Percentiles rank a stretch among this genome's conserved stretches.
phyloP scores from a whole-genome alignment of 2,888 invertebrate species.

The Petrolisthes cinctipes region DNA sequence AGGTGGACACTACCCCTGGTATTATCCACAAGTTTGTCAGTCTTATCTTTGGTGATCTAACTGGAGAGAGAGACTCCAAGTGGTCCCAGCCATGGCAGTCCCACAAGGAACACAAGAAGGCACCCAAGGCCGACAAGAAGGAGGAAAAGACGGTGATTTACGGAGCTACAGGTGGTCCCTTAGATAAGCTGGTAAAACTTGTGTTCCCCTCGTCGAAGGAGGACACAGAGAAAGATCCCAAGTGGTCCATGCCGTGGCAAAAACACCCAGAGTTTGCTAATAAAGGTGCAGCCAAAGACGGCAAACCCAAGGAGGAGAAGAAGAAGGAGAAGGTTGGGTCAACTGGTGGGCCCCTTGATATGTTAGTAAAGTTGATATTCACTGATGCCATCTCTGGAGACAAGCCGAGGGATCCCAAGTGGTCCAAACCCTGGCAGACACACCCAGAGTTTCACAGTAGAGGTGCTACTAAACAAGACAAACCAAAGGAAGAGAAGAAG shows the following conservation, averaged over 20 bases:
- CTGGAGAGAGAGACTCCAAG: slow-evolving; percentile 18
- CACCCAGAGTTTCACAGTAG: slow-evolving; percentile 45
- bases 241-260: slow-evolving; percentile 63
- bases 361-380: slow-evolving; percentile 50
- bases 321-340: slow-evolving; percentile 14
- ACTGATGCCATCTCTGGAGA: not conserved
- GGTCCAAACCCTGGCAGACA: slow-evolving; percentile 62
- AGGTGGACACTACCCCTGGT: slow-evolving; percentile 16
- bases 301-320: not conserved
- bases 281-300: not conserved
- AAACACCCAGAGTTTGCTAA: slow-evolving; percentile 41
- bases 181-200: slow-evolving; percentile 50
- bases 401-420: slow-evolving; percentile 43
- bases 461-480: not conserved
- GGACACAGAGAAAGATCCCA: slow-evolving; percentile 37
- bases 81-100: slow-evolving; percentile 57
- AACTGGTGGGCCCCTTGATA: slow-evolving; percentile 42
- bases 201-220: slow-evolving; percentile 28
- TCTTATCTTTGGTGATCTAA: slow-evolving; percentile 29
- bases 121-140: not conserved
- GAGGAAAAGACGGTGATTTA: not conserved
- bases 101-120: slow-evolving; percentile 29
- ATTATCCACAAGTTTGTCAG: slow-evolving; percentile 43
- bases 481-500: slow-evolving; percentile 2
- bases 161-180: slow-evolving; percentile 29